phyloP scores from a whole-genome alignment of 1,140 invertebrate species.

The Dreissena polymorpha region DNA sequence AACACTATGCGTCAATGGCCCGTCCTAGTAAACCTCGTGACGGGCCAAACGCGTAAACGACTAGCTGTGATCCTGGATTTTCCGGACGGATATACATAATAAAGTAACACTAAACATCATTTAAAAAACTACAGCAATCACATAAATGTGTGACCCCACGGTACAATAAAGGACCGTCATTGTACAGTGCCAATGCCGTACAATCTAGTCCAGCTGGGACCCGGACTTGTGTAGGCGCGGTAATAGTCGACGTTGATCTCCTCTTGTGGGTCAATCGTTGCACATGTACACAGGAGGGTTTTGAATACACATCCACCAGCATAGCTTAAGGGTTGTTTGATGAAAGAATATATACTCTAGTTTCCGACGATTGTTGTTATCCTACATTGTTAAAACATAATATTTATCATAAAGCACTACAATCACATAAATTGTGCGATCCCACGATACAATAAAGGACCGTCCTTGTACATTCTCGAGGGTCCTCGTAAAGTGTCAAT shows the following conservation, averaged over 20 bases:
- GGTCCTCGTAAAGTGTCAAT: not conserved
- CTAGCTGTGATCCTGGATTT: too few relatives aligned
- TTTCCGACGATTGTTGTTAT: too few relatives aligned
- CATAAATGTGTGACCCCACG: constrained; percentile 31
- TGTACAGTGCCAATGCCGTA: constrained; percentile 19
- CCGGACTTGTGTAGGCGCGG: constrained; percentile 41
- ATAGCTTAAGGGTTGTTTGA: constrained; percentile 1
- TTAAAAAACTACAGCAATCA: too few relatives aligned
- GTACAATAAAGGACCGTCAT: constrained; percentile 7
- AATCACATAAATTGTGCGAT: not conserved
- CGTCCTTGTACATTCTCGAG: too few relatives aligned
- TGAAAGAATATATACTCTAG: not conserved
- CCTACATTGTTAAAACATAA: too few relatives aligned
- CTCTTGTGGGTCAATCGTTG: not conserved
- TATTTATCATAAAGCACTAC: not conserved
- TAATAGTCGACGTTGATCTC: not conserved
- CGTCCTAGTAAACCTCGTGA: too few relatives aligned
- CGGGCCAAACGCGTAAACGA: too few relatives aligned
- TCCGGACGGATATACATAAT: too few relatives aligned
- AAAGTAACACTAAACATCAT: too few relatives aligned
- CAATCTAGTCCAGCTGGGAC: constrained; percentile 22
- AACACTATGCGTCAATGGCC: too few relatives aligned
- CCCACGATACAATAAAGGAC: constrained; percentile 2
- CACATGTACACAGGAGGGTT: constrained; percentile 38
- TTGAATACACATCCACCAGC: constrained; percentile 47